Evolutionary conservation across 1,140 invertebrate genomes (phyloP), one percentile per base, ranked within the genome.

Genomic region (Heliothis subflexa): DNA sequence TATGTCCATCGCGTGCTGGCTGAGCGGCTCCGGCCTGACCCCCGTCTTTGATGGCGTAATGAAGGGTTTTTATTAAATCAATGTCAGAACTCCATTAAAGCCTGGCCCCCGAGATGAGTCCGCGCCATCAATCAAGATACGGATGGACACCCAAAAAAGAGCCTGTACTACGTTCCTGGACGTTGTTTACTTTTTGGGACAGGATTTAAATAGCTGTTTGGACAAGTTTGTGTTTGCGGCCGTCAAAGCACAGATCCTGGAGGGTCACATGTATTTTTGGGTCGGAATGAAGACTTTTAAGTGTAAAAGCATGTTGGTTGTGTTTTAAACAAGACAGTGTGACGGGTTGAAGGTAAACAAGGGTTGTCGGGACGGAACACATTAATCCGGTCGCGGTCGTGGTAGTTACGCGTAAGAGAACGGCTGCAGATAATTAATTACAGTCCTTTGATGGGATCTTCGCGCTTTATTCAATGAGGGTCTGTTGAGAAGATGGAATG

Each of bases 21-120:
- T 52, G 25, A 14, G 14, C 13, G 64, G 18, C 47, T 68, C 45
- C 47, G 76, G 64, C 47, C 62, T 81, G 88, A 90, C 86, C 88
- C 87, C 85, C 84, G 78, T 81, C 86, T 84, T 87, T 89, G 88
- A 90, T 88, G 86, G 80, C 80, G 85, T 93, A 93, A 94, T 92
- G 88, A 91, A 92, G 90, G 91, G 93, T 93, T 92, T 88, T 92
- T 94, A 94, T 94, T 94, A 91, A 94, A 94, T 93, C 93, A 94
- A 93, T 86, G 91, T 93, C 91, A 93, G 86, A 87, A 87, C 83
- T 90, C 90, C 93, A 93, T 94, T 94, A 93, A 87, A 90, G 84
- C 83, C 80, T 83, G 84, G 82, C 83, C 86, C 84, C 79, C 82
- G 81, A 64, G 83, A 83, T 83, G 84, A 87, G 83, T 80, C 64